Evolutionary conservation across 53 echinoderm and acorn worm genomes (phyloP), one percentile per base, ranked within the genome.

Genomic region (Stichopus horrens): DNA sequence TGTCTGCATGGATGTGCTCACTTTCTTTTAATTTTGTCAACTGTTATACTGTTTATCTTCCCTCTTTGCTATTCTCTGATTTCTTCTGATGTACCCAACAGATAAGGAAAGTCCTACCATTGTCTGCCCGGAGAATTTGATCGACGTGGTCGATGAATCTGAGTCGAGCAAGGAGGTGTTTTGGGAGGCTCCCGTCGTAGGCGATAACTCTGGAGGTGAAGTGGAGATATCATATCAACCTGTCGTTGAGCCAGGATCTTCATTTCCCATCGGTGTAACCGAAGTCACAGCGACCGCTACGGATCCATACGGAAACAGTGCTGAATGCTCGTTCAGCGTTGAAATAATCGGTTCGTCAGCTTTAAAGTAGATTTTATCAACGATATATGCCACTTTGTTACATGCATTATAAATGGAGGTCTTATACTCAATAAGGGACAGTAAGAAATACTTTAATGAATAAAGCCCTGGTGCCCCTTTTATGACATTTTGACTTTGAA

Each of bases 61-160:
- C 37, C 2, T 37, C 2, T 1, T 1, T 37, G 2, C 37, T 37
- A 37, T 37, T 37, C 37, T 37, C 2, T 37, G 37, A 37, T 37
- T 37, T 37, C 37, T 37, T 37, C 2, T 0, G 37, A 1, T 75
- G 6, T 8, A 10, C 57, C 53, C 55, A 19, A 7, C 16, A 79
- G 79, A 79, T 79, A 55, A 79, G 6, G 79, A 79, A 56, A 19
- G n/a, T 11, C 79, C 79, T 53, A 10, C 16, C 54, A n/a, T 79
- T 21, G 54, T 10, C 54, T 79, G 79, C 54, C 79, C 79, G 10
- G 54, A 7, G 8, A 20, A 79, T 18, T 14, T 54, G 8, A 79
- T 18, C 18, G 79, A 79, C 6, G 21, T 55, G 53, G 79, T 79
- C 21, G 18, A 54, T 54, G 54, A 55, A 20, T 79, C 79, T 53